Evolutionary conservation across 1,140 invertebrate genomes (phyloP).

Genomic region (Cherax quadricarinatus): DNA sequence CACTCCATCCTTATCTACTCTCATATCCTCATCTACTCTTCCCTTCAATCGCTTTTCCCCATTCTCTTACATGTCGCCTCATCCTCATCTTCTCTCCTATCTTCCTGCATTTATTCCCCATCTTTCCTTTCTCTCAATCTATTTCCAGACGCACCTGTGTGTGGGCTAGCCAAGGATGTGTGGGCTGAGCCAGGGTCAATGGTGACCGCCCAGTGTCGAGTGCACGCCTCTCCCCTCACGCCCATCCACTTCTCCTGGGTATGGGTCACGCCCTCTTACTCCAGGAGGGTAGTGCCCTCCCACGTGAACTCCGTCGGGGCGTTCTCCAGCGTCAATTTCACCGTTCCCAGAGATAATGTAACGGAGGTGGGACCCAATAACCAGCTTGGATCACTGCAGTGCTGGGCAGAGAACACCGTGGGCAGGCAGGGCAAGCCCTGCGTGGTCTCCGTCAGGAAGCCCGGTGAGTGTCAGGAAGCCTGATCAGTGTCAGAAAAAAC

Average conservation of each 20-base stretch:
- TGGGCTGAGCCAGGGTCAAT: conserved; percentile 66
- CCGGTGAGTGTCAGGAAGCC: too few species aligned
- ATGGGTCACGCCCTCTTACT: conserved; percentile 62
- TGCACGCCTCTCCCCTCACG: conserved; percentile 53
- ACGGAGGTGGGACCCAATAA: conserved; percentile 50
- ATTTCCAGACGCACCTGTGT: conserved; percentile 69
- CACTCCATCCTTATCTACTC: neutral
- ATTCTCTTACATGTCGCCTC: neutral
- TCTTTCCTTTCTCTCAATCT: neutral
- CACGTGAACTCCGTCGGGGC: conserved; percentile 58
- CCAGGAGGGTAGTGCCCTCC: conserved; percentile 59
- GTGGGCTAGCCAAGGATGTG: conserved; percentile 47
- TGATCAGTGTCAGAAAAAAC: conserved; percentile 35
- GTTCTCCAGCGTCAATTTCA: conserved; percentile 61
- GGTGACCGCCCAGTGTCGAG: conserved; percentile 60
- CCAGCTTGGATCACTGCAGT: conserved; percentile 57
- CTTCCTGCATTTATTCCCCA: neutral
- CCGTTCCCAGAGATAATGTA: conserved; percentile 66
- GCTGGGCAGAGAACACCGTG: conserved; percentile 70
- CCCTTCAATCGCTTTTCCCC: too few species aligned
- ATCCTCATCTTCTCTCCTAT: neutral
- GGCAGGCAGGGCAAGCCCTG: conserved; percentile 60
- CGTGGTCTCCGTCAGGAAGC: conserved; percentile 8
- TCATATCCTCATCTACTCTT: too few species aligned
- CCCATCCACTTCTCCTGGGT: conserved; percentile 72